Evolutionary conservation across 2,113 vertebrate genomes (phyloP), one percentile per base, ranked within the genome.

Genomic region (Phrynosoma platyrhinos): DNA sequence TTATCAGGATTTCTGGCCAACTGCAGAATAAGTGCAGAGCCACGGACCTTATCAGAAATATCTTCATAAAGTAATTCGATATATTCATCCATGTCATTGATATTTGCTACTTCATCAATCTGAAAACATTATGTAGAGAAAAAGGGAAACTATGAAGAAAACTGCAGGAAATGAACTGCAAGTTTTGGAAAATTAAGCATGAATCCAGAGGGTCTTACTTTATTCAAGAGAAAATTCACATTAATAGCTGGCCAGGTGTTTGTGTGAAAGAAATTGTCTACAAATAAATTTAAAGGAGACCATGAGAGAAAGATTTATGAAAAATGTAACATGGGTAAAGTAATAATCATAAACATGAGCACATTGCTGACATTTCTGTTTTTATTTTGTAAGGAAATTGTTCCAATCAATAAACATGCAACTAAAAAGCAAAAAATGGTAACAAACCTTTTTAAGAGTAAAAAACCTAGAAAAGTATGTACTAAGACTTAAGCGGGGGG

Each of bases 1-100:
- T 99, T 99, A 95, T 99, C 98, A 1, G 98, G 97, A 92, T 98
- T 99, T 76, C 97, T 97, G 79, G 98, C 98, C 91, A 99, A 97
- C 82, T 98, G 98, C 62, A 99, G 93, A 92, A 99, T 98, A 87
- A 99, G 97, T 32, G 98, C 97, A 83, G 98, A 98, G 88, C 98
- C 98, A 42, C 97, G 95, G 90, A 98, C 97, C 87, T 99, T 99
- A 92, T 99, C 98, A 90, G 98, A 96, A 91, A 99, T 95, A 87
- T 99, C 98, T 91, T 99, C 98, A 47, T 99, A 98, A 53, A 99
- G 92, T 87, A 99, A 96, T 86, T 99, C 99, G 92, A 99, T 97
- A 72, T 99, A 99, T 78, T 98, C 97, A 81, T 99, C 98, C 89
- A 98, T 97, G 89, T 96, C 97, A 96, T 97, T 98, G 93, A 99